These are phyloP conservation scores for Campoplex nolae DNA, from an alignment of 2,888 invertebrate species.

Conservation along the genomic window DNA sequence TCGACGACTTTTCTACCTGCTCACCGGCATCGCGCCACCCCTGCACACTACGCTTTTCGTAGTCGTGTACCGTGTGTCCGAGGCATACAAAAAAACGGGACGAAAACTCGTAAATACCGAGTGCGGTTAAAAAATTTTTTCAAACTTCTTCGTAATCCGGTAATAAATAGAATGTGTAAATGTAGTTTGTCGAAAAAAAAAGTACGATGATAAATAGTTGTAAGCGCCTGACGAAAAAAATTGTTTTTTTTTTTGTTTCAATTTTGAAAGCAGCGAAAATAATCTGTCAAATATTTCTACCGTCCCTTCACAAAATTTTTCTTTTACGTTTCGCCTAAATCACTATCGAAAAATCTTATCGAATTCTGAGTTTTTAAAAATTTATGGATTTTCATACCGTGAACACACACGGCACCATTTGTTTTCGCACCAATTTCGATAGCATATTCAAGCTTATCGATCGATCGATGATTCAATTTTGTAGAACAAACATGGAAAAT, in stretches of 20 bases:
- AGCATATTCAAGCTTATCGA: background rate
- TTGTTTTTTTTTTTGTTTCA: background rate
- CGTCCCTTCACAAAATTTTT: background rate
- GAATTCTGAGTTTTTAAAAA: background rate
- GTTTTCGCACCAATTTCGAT: background rate
- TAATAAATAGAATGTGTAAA: background rate
- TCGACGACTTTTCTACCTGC: slow-evolving; percentile 82
- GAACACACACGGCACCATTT: background rate
- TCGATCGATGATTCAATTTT: background rate
- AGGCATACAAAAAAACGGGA: slow-evolving; percentile 41
- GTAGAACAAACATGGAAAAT: background rate
- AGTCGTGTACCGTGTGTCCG: background rate
- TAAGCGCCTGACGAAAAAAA: background rate
- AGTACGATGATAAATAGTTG: background rate
- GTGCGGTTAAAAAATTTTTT: slow-evolving; percentile 39
- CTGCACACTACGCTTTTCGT: slow-evolving; percentile 31
- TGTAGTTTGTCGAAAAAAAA: slow-evolving; percentile 10
- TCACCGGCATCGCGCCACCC: slow-evolving; percentile 45
- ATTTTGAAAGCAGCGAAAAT: background rate
- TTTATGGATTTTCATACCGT: background rate
- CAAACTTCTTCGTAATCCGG: slow-evolving; percentile 11
- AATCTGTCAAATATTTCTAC: background rate
- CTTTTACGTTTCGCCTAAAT: background rate
- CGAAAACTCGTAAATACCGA: slow-evolving; percentile 54
- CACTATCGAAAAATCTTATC: background rate